phyloP scores from a whole-genome alignment of 2,113 vertebrate genomes.

The Xyrauchen texanus region DNA sequence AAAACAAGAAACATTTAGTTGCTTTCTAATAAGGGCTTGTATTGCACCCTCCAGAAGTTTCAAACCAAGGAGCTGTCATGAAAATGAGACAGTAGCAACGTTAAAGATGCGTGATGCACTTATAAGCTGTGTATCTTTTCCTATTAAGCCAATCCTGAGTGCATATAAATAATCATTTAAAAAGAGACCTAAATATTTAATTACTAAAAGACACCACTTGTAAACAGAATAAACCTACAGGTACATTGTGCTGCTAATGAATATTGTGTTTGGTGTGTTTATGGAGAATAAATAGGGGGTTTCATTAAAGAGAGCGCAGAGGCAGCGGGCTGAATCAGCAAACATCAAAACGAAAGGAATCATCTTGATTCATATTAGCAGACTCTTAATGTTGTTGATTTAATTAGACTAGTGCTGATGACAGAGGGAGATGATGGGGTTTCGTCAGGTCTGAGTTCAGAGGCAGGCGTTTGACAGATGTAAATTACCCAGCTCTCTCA shows the following conservation, averaged over 20 bases:
- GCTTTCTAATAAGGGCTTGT: conserved; percentile 16
- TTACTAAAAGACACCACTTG: conserved; percentile 23
- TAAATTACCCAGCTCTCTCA: conserved; percentile 34
- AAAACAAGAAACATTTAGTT: conserved; percentile 28
- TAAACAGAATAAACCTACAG: conserved; percentile 35
- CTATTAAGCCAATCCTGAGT: conserved; percentile 20
- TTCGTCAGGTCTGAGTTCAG: conserved; percentile 36
- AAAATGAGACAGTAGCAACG: conserved; percentile 22
- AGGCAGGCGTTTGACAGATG: conserved; percentile 45
- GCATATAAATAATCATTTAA: conserved; percentile 13
- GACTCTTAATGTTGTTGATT: conserved; percentile 50
- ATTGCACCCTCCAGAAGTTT: conserved; percentile 12
- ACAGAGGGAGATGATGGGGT: conserved; percentile 41
- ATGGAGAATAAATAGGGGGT: conserved; percentile 33
- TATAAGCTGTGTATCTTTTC: conserved; percentile 12
- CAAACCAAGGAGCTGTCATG: conserved; percentile 22
- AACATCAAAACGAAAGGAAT: conserved; percentile 44
- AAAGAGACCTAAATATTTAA: conserved; percentile 20
- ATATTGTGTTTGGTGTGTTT: conserved; percentile 1
- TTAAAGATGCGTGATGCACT: not conserved
- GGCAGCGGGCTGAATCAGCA: conserved; percentile 39
- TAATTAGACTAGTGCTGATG: conserved; percentile 44
- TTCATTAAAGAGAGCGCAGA: conserved; percentile 40
- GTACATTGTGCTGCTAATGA: conserved; percentile 38
- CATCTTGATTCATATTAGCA: conserved; percentile 44